phyloP scores from a whole-genome alignment of 2,888 invertebrate genomes.

The Hirudinaria manillensis region DNA sequence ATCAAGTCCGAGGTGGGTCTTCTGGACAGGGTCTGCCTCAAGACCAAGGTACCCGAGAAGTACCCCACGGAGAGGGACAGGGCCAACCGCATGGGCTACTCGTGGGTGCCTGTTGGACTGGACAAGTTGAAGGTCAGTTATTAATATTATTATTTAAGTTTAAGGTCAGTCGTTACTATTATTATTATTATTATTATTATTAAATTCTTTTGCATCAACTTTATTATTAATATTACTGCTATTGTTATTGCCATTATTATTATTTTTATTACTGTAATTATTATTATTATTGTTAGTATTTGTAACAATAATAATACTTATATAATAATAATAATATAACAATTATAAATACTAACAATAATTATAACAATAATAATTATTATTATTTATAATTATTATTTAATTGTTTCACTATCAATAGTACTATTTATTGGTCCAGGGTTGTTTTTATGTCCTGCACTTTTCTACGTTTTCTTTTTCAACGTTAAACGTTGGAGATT shows the following conservation, averaged over 20 bases:
- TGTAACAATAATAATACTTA: too few relatives aligned
- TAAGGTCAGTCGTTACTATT: background rate
- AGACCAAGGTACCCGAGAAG: constrained; percentile 48
- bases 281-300: background rate
- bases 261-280: background rate
- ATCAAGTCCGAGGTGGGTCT: constrained; percentile 66
- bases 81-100: constrained; percentile 61
- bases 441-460: too few relatives aligned
- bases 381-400: too few relatives aligned
- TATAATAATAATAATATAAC: too few relatives aligned
- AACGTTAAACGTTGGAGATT: too few relatives aligned
- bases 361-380: too few relatives aligned
- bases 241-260: background rate
- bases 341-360: too few relatives aligned
- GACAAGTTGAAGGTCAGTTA: constrained; percentile 55
- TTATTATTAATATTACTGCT: background rate
- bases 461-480: too few relatives aligned
- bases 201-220: background rate
- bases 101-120: constrained; percentile 71
- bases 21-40: constrained; percentile 55
- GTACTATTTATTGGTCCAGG: too few relatives aligned
- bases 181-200: too few relatives aligned
- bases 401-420: too few relatives aligned
- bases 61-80: constrained; percentile 61
- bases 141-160: too few relatives aligned